Evolutionary conservation across 2,888 invertebrate genomes (phyloP).

Genomic region (Cephus runcator): DNA sequence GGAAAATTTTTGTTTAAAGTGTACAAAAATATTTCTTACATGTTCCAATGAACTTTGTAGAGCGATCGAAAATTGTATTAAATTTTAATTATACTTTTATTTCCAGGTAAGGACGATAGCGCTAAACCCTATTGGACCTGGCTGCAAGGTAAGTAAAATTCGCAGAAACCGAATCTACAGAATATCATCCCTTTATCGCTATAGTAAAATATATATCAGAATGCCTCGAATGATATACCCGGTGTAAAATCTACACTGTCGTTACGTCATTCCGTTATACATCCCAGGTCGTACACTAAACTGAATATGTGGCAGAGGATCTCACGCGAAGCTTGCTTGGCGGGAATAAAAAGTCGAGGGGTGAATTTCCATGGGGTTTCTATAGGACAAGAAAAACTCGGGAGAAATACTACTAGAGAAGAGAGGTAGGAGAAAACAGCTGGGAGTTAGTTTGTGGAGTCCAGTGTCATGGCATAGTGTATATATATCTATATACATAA

Average conservation of each 20-base stretch:
- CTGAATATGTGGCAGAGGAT: not conserved
- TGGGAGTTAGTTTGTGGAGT: not conserved
- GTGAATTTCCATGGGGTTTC: constrained; percentile 46
- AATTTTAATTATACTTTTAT: constrained; percentile 29
- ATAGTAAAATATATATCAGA: not conserved
- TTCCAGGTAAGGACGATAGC: constrained; percentile 65
- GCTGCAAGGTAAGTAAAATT: constrained; percentile 62
- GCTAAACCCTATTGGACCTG: constrained; percentile 64
- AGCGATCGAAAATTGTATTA: not conserved
- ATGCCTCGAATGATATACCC: not conserved
- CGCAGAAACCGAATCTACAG: not conserved
- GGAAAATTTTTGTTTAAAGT: no score
- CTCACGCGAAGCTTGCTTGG: not conserved
- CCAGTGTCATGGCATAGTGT: not conserved
- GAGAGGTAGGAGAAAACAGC: not conserved
- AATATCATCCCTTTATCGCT: not conserved
- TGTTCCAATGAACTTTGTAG: not conserved
- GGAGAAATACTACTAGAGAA: not conserved
- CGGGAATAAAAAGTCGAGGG: constrained; percentile 52
- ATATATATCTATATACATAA: not conserved
- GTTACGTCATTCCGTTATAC: not conserved
- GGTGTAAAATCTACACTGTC: not conserved
- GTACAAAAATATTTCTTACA: not conserved
- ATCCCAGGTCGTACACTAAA: not conserved
- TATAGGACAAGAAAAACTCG: not conserved